Conservation (phyloP, 2,113 vertebrate species). For the Vireo altiloquus region DNA sequence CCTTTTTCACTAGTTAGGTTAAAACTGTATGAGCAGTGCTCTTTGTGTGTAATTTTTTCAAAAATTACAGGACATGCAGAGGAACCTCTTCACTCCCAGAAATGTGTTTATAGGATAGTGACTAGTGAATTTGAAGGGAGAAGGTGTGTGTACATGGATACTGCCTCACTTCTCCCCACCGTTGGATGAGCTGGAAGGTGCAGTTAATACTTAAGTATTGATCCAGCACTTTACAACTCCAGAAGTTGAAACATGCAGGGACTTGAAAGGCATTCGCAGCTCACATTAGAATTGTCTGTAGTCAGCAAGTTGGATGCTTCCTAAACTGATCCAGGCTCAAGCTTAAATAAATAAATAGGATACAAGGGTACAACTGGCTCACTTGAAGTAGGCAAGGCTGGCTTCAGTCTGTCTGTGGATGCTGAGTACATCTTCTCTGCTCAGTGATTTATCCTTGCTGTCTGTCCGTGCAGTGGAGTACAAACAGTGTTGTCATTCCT, state of each 20-base stretch:
- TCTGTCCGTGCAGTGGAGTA: neutral
- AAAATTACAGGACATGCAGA: rapidly evolving
- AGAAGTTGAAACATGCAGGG: neutral
- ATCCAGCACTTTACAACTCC: neutral
- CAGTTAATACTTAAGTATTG: neutral
- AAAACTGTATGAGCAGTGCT: neutral
- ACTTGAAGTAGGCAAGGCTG: neutral
- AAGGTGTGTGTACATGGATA: neutral
- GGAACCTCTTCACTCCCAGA: neutral
- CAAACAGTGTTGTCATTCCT: neutral
- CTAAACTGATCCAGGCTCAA: neutral
- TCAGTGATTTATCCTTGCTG: neutral
- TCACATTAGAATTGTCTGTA: neutral
- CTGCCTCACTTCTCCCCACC: neutral
- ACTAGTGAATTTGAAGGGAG: neutral
- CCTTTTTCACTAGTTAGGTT: neutral
- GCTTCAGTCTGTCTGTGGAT: neutral
- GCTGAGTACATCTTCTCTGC: neutral
- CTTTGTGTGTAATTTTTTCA: neutral
- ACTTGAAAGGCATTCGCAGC: constrained; percentile 13
- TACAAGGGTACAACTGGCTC: neutral
- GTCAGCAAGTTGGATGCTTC: constrained; percentile 15
- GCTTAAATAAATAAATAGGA: neutral
- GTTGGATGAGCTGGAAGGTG: neutral
- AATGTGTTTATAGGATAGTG: neutral